These are phyloP conservation scores for Hermodice carunculata DNA, from an alignment of 2,888 invertebrate species.

Conservation along the genomic window DNA sequence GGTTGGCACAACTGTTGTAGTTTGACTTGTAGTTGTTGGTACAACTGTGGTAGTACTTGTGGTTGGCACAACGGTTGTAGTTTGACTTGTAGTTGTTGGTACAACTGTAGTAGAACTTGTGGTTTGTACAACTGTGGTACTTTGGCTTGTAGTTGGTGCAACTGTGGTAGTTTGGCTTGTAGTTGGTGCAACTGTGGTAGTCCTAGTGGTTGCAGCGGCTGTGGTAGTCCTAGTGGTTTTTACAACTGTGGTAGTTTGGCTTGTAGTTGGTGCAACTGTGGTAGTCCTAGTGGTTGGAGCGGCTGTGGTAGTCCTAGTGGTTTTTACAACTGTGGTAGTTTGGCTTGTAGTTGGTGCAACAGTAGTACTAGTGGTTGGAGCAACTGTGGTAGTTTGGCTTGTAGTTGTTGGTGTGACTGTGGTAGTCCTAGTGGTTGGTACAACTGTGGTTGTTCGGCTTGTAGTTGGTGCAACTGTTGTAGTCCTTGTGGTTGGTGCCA, in stretches of 20 bases:
- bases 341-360: not conserved
- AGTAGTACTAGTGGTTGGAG: not conserved
- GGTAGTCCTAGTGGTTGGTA: not conserved
- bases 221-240: not conserved
- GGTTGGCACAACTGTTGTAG: not conserved
- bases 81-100: constrained; percentile 8
- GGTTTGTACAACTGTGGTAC: not conserved
- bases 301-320: constrained; percentile 4
- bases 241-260: not conserved
- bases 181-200: constrained; percentile 5
- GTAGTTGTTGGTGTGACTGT: not conserved
- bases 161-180: not conserved
- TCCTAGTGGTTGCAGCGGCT: constrained; percentile 6
- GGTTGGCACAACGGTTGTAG: not conserved
- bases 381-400: not conserved
- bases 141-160: not conserved
- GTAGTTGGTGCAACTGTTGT: not conserved
- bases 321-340: constrained; percentile 6
- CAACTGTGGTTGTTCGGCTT: not conserved
- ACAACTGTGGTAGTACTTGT: not conserved
- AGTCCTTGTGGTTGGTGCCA: not conserved
- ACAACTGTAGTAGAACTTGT: not conserved
- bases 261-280: not conserved
- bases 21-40: not conserved
- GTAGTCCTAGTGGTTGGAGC: not conserved